Evolutionary conservation across 2,113 vertebrate species (phyloP), one percentile per base, ranked within the genome.

Genomic region (Chroicocephalus ridibundus): DNA sequence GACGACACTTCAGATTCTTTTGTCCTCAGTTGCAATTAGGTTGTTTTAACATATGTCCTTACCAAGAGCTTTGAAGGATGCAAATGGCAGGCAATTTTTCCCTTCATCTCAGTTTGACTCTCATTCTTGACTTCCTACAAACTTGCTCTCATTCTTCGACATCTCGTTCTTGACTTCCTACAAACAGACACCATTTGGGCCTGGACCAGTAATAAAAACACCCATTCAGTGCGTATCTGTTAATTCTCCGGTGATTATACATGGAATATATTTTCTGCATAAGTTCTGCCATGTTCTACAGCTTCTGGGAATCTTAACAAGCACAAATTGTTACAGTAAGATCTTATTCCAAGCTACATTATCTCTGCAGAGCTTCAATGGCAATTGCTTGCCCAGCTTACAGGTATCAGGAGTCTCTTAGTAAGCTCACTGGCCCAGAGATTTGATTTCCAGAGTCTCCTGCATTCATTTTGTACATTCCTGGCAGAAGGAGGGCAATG

Each of bases 151-250:
- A 38, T 38, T 38, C 38, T 38, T 38, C 38, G 38, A 38, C 38
- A 38, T 69, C 22, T 18, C 22, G 13, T 42, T 64, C 51, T 70
- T 47, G 27, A 75, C 32, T 58, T 92, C 38, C 44, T 60, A 76
- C 18, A 65, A 60, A 58, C 18, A 27, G 21, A 52, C 2, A 70
- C 44, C 22, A 60, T 42, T 42, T 65, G 31, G n/a, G 55, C 19
- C 62, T 49, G 34, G 49, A 51, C 9, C 25, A 51, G 14, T 38
- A 83, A 74, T 26, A 79, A 46, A 77, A 72, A 66, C 1, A 3
- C 5, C 85, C 55, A 38, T 64, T 80, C 38, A 32, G 18, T 1
- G 0, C 1, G 1, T 40, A 47, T 26, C 65, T 36, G 8, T 58
- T 84, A 69, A 69, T 84, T 69, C 44, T 64, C 55, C 34, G 31